Evolutionary conservation across 2,113 vertebrate genomes (phyloP).

Genomic region (Phrynocephalus versicolor): DNA sequence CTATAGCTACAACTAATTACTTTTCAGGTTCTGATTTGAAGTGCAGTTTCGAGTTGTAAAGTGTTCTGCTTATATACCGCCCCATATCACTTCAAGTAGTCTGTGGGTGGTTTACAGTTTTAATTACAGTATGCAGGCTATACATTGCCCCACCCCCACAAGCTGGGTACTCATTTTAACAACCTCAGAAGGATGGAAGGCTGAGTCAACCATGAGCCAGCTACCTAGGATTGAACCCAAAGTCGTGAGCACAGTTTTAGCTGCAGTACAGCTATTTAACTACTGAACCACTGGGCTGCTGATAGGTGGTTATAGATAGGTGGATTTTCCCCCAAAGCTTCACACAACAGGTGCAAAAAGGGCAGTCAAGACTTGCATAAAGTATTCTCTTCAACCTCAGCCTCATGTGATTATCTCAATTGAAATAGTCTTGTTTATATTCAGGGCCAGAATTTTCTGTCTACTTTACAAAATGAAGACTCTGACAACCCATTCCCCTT

Average conservation of each 20-base stretch:
- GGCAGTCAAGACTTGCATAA: background rate
- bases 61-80: too few species aligned
- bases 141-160: too few species aligned
- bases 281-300: too few species aligned
- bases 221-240: too few species aligned
- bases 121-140: too few species aligned
- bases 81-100: too few species aligned
- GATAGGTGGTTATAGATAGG: background rate
- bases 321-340: background rate
- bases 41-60: background rate
- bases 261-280: too few species aligned
- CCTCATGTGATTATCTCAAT: background rate
- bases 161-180: too few species aligned
- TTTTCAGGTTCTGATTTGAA: background rate
- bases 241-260: background rate
- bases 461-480: background rate
- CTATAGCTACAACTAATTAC: background rate
- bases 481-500: background rate
- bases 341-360: background rate
- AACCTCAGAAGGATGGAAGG: too few species aligned
- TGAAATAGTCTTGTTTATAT: background rate
- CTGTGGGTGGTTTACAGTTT: too few species aligned
- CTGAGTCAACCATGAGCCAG: too few species aligned
- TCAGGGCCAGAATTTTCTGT: background rate
- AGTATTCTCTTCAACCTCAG: background rate